Percentiles rank a stretch among this genome's conserved stretches.
phyloP scores from a whole-genome alignment of 2,888 invertebrate species.

The Orchestes rusci region DNA sequence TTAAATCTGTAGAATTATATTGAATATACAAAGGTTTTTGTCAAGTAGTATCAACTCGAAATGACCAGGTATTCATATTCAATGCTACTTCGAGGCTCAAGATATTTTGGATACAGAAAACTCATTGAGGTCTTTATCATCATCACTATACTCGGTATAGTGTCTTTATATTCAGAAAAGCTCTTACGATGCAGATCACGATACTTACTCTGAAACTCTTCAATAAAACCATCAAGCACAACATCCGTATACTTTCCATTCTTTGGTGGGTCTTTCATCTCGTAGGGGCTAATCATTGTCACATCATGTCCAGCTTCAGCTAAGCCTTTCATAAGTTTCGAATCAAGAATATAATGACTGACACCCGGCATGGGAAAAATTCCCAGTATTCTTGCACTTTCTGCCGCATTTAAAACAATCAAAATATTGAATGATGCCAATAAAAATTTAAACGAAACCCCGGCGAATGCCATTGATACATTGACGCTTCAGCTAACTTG shows the following conservation, averaged over 20 bases:
- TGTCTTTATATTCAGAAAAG: too few relatives aligned
- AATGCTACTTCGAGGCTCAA: too few relatives aligned
- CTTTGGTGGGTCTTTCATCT: slow-evolving; percentile 14
- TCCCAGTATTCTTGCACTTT: slow-evolving; percentile 27
- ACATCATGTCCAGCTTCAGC: slow-evolving; percentile 42
- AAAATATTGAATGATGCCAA: too few relatives aligned
- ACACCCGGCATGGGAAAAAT: slow-evolving; percentile 28
- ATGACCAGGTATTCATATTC: too few relatives aligned
- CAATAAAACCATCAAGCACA: slow-evolving; percentile 8
- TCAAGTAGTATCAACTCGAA: too few relatives aligned
- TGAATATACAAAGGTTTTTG: too few relatives aligned
- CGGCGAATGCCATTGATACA: not conserved
- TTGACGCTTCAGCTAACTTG: too few relatives aligned
- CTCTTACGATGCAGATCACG: not conserved
- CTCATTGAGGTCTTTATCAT: too few relatives aligned
- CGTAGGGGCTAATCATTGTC: slow-evolving; percentile 30
- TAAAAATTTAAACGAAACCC: not conserved
- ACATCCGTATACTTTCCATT: slow-evolving; percentile 18
- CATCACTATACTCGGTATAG: too few relatives aligned
- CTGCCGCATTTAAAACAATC: too few relatives aligned
- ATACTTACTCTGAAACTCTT: slow-evolving; percentile 8
- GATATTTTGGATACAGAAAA: too few relatives aligned
- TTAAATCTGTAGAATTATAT: too few relatives aligned
- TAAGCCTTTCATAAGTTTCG: slow-evolving; percentile 28
- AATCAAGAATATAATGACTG: slow-evolving; percentile 30